Evolutionary conservation across 1,140 invertebrate species (phyloP), one percentile per base, ranked within the genome.

Genomic region (Ruditapes philippinarum): DNA sequence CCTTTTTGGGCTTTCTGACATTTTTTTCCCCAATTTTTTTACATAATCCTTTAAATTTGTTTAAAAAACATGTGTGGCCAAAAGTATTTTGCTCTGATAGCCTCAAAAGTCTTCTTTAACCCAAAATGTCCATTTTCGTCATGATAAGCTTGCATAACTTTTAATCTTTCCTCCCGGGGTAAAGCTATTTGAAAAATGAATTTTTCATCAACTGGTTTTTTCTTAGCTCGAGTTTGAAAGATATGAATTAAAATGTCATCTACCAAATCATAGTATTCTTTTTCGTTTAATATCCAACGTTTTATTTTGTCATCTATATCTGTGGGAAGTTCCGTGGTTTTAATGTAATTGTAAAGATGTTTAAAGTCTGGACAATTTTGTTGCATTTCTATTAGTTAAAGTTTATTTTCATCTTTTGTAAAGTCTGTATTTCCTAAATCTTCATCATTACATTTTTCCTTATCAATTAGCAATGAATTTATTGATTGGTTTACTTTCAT

Each of bases 201-300:
- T 31, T 68, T 73, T 5, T 57, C 25, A n/a, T 83, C 74, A 31
- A 40, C 17, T 76, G 60, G 68, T 14, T 86, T 22, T 65, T 81
- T 60, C 25, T 78, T 45, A 7, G 42, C 33, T 70, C 88, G 42
- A 17, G 76, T 33, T 45, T 91, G 91, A 49, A 87, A 89, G 17
- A 51, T 60, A 54, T 91, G 89, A 62, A 89, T 79, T 12, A 92
- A 38, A 0, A 90, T 73, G n/a, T 84, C 87, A 88, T 92, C 76
- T 38, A 70, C 28, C 5, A 92, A 19, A 65, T 88, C 84, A 68
- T 89, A 92, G 54, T 88, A 68, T 45, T 87, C 42, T 5, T 57
- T 79, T 31, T 91, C 83, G 51, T 49, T 51, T n/a, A 84, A 38
- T 22, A 91, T 60, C 17, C n/a, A n/a, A 0, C 62, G 45, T 36